Conservation (phyloP, 2,797 vertebrate species). For the Microhierax caerulescens region DNA sequence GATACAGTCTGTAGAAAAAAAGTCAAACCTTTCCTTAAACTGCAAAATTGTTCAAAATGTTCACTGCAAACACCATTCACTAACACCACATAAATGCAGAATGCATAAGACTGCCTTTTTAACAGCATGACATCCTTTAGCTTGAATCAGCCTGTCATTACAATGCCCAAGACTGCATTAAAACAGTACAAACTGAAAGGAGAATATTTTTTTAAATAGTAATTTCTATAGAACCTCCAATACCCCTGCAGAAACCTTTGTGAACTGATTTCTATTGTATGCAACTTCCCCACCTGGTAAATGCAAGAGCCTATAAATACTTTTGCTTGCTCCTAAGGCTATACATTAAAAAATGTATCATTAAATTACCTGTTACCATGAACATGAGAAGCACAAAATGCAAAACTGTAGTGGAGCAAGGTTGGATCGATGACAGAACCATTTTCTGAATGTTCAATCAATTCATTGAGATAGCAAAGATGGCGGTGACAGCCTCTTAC, state of each 20-base stretch:
- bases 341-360: not conserved
- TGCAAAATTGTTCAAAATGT: not conserved
- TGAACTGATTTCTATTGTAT: not conserved
- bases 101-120: not conserved
- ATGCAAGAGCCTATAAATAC: not conserved
- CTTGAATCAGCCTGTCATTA: not conserved
- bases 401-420: conserved; percentile 97
- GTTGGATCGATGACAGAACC: conserved; percentile 92
- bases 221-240: not conserved
- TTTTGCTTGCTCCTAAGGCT: not conserved
- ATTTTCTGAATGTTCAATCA: conserved; percentile 92
- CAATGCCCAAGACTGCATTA: not conserved
- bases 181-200: not conserved
- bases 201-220: not conserved
- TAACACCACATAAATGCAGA: not conserved
- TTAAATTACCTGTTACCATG: conserved; percentile 93
- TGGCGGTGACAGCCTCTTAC: conserved; percentile 94
- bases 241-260: not conserved
- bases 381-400: conserved; percentile 96
- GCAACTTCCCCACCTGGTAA: not conserved
- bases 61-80: not conserved
- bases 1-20: not conserved
- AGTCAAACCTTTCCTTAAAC: not conserved
- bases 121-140: not conserved
- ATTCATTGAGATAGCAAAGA: conserved; percentile 91